These are phyloP conservation scores for Castor canadensis DNA, from an alignment of 2,113 vertebrate genomes.

Conservation along the genomic window DNA sequence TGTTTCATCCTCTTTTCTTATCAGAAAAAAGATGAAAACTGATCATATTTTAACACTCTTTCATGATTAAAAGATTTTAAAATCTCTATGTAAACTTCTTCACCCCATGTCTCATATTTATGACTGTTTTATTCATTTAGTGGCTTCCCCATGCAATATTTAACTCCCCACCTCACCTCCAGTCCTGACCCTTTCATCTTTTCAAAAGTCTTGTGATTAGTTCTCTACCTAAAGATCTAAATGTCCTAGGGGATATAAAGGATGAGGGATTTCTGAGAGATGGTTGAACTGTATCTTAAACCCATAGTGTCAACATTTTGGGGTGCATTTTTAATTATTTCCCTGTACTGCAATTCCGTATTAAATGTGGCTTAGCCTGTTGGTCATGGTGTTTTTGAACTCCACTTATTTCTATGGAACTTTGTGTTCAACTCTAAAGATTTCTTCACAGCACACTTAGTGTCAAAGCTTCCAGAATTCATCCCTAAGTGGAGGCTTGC, in stretches of 20 bases:
- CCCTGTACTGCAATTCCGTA: not conserved
- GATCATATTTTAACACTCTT: not conserved
- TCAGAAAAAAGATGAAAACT: not conserved
- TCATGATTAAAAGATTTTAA: slow-evolving; percentile 33
- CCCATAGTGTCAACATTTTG: not conserved
- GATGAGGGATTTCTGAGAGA: not conserved
- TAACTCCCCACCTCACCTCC: not conserved
- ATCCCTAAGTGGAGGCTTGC: not conserved
- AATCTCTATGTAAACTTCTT: not conserved
- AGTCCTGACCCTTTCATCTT: not conserved
- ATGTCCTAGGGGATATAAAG: not conserved
- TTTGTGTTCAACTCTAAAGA: not conserved
- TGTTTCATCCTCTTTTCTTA: not conserved
- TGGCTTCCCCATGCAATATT: not conserved
- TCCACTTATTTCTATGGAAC: not conserved
- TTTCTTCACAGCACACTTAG: not conserved
- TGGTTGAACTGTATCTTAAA: not conserved
- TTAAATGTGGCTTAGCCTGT: not conserved
- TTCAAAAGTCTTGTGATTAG: not conserved
- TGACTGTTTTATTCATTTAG: not conserved
- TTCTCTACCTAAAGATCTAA: not conserved
- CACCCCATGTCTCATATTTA: not conserved
- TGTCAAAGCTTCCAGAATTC: not conserved
- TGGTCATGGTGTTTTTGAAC: not conserved
- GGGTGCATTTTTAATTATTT: not conserved